Conservation (phyloP, 2,888 invertebrate species). For the Ormyrus rosae region DNA sequence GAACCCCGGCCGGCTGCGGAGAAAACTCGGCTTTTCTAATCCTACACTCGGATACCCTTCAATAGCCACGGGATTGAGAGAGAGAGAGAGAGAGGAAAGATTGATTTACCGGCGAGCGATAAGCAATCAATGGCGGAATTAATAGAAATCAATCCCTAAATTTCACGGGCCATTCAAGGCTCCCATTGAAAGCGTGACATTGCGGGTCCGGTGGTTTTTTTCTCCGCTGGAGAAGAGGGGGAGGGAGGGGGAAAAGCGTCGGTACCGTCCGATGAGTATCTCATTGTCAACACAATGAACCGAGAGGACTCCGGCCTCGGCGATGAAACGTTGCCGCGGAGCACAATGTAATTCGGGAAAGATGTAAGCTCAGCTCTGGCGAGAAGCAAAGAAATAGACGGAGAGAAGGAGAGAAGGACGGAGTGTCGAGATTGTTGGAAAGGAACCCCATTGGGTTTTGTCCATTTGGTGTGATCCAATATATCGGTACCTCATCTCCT, state of each 20-base stretch:
- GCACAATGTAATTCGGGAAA: slow-evolving; percentile 46
- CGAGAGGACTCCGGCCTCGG: slow-evolving; percentile 11
- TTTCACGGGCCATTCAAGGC: slow-evolving; percentile 51
- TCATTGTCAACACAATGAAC: slow-evolving; percentile 52
- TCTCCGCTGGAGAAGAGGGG: neutral
- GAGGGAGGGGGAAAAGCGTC: slow-evolving; percentile 12
- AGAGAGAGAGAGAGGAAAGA: slow-evolving; percentile 1
- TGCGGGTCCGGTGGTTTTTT: slow-evolving; percentile 8
- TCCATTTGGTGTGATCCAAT: slow-evolving; percentile 45
- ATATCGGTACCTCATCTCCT: slow-evolving; percentile 38
- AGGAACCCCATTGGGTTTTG: slow-evolving; percentile 20
- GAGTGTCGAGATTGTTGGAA: slow-evolving; percentile 31
- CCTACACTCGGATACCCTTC: slow-evolving; percentile 29
- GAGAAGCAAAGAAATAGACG: neutral
- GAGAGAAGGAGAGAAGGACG: neutral
- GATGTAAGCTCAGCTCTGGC: slow-evolving; percentile 33
- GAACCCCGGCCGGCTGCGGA: neutral
- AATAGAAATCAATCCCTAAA: slow-evolving; percentile 56
- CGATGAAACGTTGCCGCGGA: slow-evolving; percentile 20
- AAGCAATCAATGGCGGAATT: slow-evolving; percentile 55
- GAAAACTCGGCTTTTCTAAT: slow-evolving; percentile 20
- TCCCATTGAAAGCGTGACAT: slow-evolving; percentile 33
- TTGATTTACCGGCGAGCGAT: slow-evolving; percentile 51
- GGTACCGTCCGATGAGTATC: slow-evolving; percentile 48
- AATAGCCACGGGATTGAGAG: slow-evolving; percentile 8